Base-by-base conservation (phyloP, 2,888 invertebrate genomes). In the Willowsia nigromaculata region DNA sequence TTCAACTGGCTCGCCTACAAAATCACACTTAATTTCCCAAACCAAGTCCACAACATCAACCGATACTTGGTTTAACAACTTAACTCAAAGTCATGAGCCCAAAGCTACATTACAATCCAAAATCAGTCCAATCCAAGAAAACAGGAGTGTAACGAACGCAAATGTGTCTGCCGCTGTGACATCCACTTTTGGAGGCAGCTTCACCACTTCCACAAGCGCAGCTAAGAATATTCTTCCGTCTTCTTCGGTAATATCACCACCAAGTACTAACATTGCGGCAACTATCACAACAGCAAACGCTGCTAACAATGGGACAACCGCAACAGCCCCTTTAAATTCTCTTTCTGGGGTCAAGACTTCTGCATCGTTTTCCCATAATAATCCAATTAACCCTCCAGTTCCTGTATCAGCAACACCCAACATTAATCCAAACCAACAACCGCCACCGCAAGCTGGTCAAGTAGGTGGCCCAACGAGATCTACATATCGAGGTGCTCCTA, bases 401-500 rank as follows among this genome's bases (percentile, higher is more conserved):
- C 33, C 65, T 50, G 2, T 30, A 5, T 11, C 43, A 13, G 53
- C 71, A 56, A 25, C 59, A 62, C 59, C 47, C 13, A 74, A 47
- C 37, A 30, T 30, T 27, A 74, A 74, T 62, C 62, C 59, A 2
- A 40, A 59, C 7, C 76, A 76, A n/a, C n/a, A n/a, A 7, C 85
- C 43, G n/a, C 59, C 83, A 87, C 25, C 56, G n/a, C 92, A 50
- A 91, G 92, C 88, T 27, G 90, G 90, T 59, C 82, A 90, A 91
- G 65, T 33, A 13, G 93, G 85, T 91, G 92, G n/a, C 92, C 91
- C 93, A 90, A 47, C 85, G 76, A 88, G 90, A 53, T 90, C 91
- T 65, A 90, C 82, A 27, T 91, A 91, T 85, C 91, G 92, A 68
- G 92, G 91, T 86, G 93, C 90, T n/a, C 91, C 92, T 9, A 85